These are phyloP conservation scores for Drosophila mayaguana DNA, from an alignment of 2,888 invertebrate species.

Conservation along the genomic window DNA sequence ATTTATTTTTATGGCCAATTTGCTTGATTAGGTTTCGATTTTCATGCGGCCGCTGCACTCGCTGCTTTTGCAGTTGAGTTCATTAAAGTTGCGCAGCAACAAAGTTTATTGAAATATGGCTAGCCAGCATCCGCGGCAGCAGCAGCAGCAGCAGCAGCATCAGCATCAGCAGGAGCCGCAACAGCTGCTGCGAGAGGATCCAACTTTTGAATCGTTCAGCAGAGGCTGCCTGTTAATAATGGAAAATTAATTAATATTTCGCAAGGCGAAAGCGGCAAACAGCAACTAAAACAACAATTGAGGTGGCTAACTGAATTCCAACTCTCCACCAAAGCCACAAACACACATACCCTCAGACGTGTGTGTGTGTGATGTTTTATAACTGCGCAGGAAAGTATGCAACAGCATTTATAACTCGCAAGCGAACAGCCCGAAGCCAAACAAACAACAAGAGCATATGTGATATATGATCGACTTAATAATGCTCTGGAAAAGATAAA, in stretches of 20 bases:
- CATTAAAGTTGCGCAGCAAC: conserved; percentile 58
- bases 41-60: conserved; percentile 66
- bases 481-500: conserved; percentile 18
- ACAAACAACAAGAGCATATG: neutral
- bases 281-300: conserved; percentile 27
- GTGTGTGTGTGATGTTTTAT: conserved; percentile 8
- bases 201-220: conserved; percentile 43
- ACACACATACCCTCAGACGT: conserved; percentile 3
- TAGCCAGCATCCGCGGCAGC: conserved; percentile 3
- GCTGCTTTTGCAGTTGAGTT: conserved; percentile 42
- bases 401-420: conserved; percentile 28
- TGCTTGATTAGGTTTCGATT: conserved; percentile 80
- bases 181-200: conserved; percentile 10
- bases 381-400: conserved; percentile 40
- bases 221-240: conserved; percentile 38
- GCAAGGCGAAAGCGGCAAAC: conserved; percentile 19
- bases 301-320: conserved; percentile 20
- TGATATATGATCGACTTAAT: conserved; percentile 5
- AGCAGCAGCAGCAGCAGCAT: neutral
- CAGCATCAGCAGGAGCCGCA: conserved; percentile 6
- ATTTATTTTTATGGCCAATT: conserved; percentile 81
- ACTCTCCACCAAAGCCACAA: conserved; percentile 16
- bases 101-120: conserved; percentile 45
- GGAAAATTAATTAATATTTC: conserved; percentile 65
- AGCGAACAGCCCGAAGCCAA: conserved; percentile 20